phyloP scores from a whole-genome alignment of 2,113 vertebrate genomes.

The Elachura formosa region DNA sequence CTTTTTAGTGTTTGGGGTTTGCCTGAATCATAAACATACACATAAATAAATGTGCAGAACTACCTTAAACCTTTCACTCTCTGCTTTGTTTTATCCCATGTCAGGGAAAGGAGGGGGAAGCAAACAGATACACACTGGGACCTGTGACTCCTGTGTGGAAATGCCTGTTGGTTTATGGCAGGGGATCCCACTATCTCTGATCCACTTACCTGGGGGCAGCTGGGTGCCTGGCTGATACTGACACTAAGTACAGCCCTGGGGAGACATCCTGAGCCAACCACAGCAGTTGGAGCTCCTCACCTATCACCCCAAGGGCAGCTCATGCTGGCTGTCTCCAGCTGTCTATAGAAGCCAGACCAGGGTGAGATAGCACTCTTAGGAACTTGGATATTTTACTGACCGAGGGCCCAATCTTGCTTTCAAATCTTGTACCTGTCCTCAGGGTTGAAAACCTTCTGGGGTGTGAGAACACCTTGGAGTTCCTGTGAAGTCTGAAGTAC shows the following conservation, averaged over 20 bases:
- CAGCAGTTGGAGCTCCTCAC: constrained; percentile 38
- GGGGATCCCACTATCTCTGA: background rate
- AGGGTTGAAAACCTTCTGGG: background rate
- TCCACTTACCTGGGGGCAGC: constrained; percentile 3
- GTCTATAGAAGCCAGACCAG: background rate
- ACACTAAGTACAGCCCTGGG: constrained; percentile 4
- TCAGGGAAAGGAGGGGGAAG: background rate
- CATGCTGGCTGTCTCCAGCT: constrained; percentile 40
- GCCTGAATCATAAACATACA: background rate
- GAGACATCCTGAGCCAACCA: background rate
- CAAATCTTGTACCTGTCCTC: background rate
- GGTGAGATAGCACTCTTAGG: constrained; percentile 16
- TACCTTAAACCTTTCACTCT: background rate
- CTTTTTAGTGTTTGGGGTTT: background rate
- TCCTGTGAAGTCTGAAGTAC: background rate
- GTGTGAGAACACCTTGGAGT: background rate
- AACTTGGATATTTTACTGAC: background rate
- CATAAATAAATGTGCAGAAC: background rate
- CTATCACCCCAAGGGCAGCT: constrained; percentile 49
- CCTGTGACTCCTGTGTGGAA: background rate
- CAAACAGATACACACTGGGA: background rate
- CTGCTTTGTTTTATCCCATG: background rate
- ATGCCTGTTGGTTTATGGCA: accelerated
- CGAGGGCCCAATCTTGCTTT: background rate
- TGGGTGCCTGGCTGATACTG: background rate